A percentile compares a stretch with the other conserved stretches of the same genome.
phyloP scores from a whole-genome alignment of 2,888 invertebrate genomes.

The Macaria liturata region DNA sequence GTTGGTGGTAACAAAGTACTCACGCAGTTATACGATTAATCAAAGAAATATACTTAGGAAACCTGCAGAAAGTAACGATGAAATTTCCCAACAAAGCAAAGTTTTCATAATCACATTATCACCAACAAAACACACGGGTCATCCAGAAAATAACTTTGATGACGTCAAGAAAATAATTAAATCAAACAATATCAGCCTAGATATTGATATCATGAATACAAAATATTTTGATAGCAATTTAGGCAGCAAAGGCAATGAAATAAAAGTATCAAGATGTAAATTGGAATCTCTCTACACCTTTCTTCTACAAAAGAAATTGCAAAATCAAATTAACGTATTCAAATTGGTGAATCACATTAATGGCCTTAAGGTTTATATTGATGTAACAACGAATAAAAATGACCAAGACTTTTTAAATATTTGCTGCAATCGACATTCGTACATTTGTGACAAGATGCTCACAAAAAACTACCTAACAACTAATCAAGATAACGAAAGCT shows the following conservation, averaged over 20 bases:
- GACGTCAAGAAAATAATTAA: conserved; percentile 47
- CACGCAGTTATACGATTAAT: conserved; percentile 58
- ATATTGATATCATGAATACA: conserved; percentile 63
- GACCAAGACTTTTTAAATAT: conserved; percentile 47
- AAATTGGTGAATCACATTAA: conserved; percentile 54
- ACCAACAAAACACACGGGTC: conserved; percentile 20
- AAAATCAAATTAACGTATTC: conserved; percentile 54
- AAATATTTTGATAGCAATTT: conserved; percentile 37
- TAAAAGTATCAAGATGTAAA: conserved; percentile 46
- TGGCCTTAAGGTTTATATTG: conserved; percentile 62
- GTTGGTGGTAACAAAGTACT: conserved; percentile 51
- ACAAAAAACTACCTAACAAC: background rate
- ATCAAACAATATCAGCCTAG: conserved; percentile 45
- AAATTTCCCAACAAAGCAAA: conserved; percentile 41
- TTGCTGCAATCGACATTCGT: conserved; percentile 47
- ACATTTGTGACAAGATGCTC: conserved; percentile 35
- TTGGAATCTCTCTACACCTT: conserved; percentile 59
- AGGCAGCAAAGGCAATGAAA: conserved; percentile 3
- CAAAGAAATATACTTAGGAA: conserved; percentile 52
- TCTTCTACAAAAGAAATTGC: conserved; percentile 49
- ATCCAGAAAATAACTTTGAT: conserved; percentile 29
- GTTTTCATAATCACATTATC: conserved; percentile 64
- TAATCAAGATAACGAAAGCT: conserved; percentile 1
- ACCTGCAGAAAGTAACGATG: conserved; percentile 26
- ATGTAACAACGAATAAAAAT: conserved; percentile 44